Conservation (phyloP, 1,140 invertebrate species). For the Onthophagus taurus region DNA sequence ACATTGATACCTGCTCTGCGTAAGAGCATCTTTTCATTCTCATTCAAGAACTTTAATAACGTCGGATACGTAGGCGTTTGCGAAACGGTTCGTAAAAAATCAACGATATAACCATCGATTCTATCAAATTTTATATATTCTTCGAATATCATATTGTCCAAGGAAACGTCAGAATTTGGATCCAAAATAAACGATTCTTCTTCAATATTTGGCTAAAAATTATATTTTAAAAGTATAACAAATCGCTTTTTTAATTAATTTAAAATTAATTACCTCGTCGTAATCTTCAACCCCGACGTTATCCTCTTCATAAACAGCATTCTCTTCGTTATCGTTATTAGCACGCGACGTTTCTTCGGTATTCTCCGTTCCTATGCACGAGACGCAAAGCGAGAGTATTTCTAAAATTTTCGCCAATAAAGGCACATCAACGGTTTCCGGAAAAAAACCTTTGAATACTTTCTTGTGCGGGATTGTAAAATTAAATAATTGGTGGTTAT, state of each 20-base stretch:
- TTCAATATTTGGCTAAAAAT: not conserved
- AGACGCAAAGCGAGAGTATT: not conserved
- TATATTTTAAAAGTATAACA: not conserved
- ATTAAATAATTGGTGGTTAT: constrained; percentile 6
- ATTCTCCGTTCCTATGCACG: not conserved
- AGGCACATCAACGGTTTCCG: constrained; percentile 3
- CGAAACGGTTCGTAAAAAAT: constrained; percentile 3
- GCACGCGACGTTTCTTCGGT: not conserved
- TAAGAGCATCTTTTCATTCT: constrained; percentile 2
- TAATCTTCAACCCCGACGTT: not conserved
- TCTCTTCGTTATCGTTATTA: not conserved
- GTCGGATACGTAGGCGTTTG: constrained; percentile 1
- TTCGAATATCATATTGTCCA: constrained; percentile 2
- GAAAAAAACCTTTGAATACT: constrained; percentile 2
- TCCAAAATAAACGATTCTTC: not conserved
- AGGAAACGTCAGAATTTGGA: not conserved
- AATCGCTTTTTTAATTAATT: not conserved
- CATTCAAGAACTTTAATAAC: constrained; percentile 2
- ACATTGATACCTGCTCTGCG: constrained; percentile 7
- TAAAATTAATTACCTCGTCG: not conserved
- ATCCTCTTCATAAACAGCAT: not conserved
- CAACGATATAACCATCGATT: not conserved
- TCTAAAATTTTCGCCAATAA: constrained; percentile 4
- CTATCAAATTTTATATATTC: constrained; percentile 1
- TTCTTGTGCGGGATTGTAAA: constrained; percentile 6